Evolutionary conservation across 1,140 invertebrate species (phyloP).

Genomic region (Drosophila ananassae): DNA sequence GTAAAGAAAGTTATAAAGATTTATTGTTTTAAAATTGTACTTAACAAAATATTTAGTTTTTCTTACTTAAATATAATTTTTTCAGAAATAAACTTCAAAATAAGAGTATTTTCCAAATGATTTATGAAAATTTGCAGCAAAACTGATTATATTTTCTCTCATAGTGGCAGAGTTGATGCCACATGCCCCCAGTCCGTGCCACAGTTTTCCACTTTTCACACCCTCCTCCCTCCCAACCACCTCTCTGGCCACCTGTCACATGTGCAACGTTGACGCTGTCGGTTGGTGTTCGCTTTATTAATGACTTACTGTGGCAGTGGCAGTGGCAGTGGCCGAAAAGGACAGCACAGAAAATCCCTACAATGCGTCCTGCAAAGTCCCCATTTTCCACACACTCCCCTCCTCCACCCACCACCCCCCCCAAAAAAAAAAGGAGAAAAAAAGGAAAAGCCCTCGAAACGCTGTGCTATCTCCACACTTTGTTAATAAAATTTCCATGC

Average conservation of each 20-base stretch:
- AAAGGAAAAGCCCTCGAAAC: background rate
- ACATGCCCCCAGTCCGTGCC: background rate
- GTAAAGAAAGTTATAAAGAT: too few relatives aligned
- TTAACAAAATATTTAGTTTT: background rate
- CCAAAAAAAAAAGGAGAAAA: background rate
- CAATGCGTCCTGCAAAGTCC: background rate
- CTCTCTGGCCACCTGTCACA: slow-evolving; percentile 19
- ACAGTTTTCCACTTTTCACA: slow-evolving; percentile 2
- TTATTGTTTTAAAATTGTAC: background rate
- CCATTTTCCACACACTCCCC: background rate
- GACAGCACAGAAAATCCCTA: slow-evolving; percentile 4
- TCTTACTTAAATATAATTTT: too few relatives aligned
- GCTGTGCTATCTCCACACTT: slow-evolving; percentile 22
- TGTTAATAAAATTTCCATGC: slow-evolving; percentile 78
- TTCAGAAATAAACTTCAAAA: background rate
- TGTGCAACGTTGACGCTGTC: slow-evolving; percentile 38
- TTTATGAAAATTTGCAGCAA: background rate
- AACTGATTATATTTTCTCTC: background rate
- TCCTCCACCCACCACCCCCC: background rate
- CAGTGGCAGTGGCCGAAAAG: slow-evolving; percentile 38
- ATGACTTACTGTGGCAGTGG: slow-evolving; percentile 72
- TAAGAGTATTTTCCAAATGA: background rate
- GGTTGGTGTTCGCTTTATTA: slow-evolving; percentile 83
- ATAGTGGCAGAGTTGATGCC: slow-evolving; percentile 2
- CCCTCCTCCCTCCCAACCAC: background rate